A percentile compares a stretch with the other conserved stretches of the same genome.
Evolutionary conservation across 64 coral and sea anemone species (phyloP).

Genomic region (Catalaphyllia jardinei): DNA sequence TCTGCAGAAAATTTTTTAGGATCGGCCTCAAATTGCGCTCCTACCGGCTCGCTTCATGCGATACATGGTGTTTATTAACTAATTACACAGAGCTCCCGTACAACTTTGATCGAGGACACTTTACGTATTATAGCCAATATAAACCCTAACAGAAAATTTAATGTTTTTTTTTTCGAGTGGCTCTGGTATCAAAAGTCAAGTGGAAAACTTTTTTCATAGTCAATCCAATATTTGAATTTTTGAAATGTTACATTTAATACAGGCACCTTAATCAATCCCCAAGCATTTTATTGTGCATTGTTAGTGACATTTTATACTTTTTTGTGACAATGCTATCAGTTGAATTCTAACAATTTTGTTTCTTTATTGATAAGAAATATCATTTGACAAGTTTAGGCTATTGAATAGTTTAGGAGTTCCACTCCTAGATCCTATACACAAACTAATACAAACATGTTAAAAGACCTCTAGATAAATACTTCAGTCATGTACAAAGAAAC

Average conservation of each 20-base stretch:
- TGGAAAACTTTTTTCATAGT: slow-evolving; percentile 39
- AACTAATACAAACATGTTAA: slow-evolving; percentile 26
- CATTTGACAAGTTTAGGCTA: neutral
- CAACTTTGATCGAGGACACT: slow-evolving; percentile 30
- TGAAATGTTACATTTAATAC: slow-evolving; percentile 17
- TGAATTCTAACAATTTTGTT: neutral
- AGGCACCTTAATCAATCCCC: neutral
- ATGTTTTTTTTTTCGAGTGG: slow-evolving; percentile 40
- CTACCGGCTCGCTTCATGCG: neutral
- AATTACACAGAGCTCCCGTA: slow-evolving; percentile 16
- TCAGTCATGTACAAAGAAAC: neutral
- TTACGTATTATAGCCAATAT: slow-evolving; percentile 37
- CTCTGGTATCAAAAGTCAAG: slow-evolving; percentile 28
- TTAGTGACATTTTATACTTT: neutral
- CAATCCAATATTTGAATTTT: slow-evolving; percentile 29
- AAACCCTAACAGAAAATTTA: slow-evolving; percentile 34
- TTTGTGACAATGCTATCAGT: neutral
- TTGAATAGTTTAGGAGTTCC: slow-evolving; percentile 26
- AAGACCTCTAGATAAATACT: slow-evolving; percentile 25
- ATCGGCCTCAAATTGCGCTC: slow-evolving; percentile 12
- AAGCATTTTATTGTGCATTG: too few relatives aligned
- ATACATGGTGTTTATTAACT: slow-evolving; percentile 23
- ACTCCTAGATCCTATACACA: neutral
- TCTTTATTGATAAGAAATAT: neutral
- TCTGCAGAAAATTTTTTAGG: neutral